phyloP scores from a whole-genome alignment of 2,797 vertebrate genomes.

The Pipistrellus pygmaeus region DNA sequence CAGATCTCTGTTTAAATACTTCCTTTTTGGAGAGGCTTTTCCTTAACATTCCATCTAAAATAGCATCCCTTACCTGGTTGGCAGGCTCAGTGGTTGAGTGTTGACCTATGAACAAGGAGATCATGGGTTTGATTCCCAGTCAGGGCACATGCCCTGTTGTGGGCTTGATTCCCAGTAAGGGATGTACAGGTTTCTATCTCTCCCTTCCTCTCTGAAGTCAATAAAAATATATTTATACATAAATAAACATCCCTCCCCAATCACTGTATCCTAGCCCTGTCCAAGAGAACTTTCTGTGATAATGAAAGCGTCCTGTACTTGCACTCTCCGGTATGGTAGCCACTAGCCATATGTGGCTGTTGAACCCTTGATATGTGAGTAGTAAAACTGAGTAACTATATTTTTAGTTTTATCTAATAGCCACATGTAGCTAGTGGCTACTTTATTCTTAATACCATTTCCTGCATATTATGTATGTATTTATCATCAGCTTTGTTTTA shows the following conservation, averaged over 20 bases:
- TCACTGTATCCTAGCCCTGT: background rate
- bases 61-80: background rate
- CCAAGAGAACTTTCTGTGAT: background rate
- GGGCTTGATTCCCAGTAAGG: too few species aligned
- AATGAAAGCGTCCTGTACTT: background rate
- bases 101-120: too few species aligned
- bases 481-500: background rate
- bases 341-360: background rate
- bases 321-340: background rate
- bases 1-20: background rate
- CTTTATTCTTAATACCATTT: background rate
- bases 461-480: background rate
- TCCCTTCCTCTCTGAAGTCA: too few species aligned
- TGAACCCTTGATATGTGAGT: slow-evolving; percentile 38
- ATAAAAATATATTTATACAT: background rate
- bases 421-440: background rate
- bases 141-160: background rate
- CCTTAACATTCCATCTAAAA: background rate
- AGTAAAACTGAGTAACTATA: background rate
- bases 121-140: background rate
- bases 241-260: background rate
- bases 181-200: background rate
- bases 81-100: too few species aligned
- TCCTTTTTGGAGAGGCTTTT: background rate
- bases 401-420: slow-evolving; percentile 33